phyloP scores from a whole-genome alignment of 2,113 vertebrate species.

The Circaetus cinerascens region DNA sequence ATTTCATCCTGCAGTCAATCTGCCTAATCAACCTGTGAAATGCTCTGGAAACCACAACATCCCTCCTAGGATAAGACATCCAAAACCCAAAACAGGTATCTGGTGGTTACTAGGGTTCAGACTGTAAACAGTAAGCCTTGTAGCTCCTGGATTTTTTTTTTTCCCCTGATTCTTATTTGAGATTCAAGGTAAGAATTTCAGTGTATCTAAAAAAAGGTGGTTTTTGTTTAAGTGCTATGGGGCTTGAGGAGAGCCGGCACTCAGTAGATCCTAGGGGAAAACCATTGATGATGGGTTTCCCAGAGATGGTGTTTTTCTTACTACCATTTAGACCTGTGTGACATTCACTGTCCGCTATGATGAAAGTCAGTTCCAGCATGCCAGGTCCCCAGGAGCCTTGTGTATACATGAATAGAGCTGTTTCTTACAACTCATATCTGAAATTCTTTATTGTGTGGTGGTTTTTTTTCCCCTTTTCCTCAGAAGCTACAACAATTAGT shows the following conservation, averaged over 20 bases:
- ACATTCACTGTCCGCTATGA: background rate
- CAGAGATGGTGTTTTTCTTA: background rate
- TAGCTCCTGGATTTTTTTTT: background rate
- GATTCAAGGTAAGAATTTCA: background rate
- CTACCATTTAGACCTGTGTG: background rate
- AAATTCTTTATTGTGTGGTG: slow-evolving; percentile 8
- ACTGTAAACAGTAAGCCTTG: background rate
- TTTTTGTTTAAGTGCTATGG: background rate
- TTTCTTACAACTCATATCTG: background rate
- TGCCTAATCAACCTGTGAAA: background rate
- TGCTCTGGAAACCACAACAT: background rate
- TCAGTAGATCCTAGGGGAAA: background rate
- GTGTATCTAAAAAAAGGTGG: background rate
- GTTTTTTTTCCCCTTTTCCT: background rate
- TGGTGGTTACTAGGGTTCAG: background rate
- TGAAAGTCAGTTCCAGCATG: slow-evolving; percentile 11
- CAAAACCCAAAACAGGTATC: background rate
- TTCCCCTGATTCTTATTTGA: background rate
- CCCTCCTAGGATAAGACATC: background rate
- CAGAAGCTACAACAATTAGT: slow-evolving; percentile 40
- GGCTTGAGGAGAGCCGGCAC: background rate
- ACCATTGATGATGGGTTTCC: background rate
- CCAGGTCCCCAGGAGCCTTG: background rate
- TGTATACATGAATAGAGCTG: background rate
- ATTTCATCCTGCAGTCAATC: background rate